Conservation (phyloP, 2,797 vertebrate species). For the Darevskia mixta region DNA sequence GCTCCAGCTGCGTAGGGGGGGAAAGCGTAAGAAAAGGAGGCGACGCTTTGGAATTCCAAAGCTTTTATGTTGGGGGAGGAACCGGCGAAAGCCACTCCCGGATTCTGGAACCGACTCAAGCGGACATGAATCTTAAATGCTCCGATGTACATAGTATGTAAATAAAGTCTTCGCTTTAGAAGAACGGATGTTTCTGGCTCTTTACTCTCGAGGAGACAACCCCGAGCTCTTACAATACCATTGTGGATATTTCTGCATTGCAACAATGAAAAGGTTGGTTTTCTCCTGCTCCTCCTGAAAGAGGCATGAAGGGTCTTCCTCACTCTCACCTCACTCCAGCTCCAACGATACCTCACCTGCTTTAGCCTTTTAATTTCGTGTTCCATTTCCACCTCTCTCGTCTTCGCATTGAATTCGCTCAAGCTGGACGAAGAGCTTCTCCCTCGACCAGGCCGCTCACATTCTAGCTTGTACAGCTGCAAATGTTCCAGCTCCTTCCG, state of each 20-base stretch:
- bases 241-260: neutral
- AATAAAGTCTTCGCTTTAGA: too few species aligned
- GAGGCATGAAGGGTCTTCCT: accelerated
- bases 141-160: too few species aligned
- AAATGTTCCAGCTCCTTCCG: conserved; percentile 93
- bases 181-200: too few species aligned
- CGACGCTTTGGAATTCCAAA: too few species aligned
- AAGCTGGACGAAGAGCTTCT: conserved; percentile 83
- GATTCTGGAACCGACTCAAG: too few species aligned
- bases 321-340: neutral
- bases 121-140: too few species aligned
- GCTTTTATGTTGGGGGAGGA: too few species aligned
- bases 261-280: neutral
- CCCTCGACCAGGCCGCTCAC: conserved; percentile 85
- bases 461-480: conserved; percentile 93
- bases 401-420: conserved; percentile 88
- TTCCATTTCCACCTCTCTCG: conserved; percentile 93
- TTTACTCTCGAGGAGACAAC: too few species aligned
- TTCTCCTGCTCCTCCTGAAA: neutral
- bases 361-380: conserved; percentile 93
- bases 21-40: too few species aligned
- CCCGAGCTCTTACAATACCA: too few species aligned
- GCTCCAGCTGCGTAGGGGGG: too few species aligned
- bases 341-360: conserved; percentile 81
- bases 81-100: too few species aligned